A percentile compares a stretch with the other conserved stretches of the same genome.
Conservation (phyloP, 2,113 vertebrate species). For the Progne subis region DNA sequence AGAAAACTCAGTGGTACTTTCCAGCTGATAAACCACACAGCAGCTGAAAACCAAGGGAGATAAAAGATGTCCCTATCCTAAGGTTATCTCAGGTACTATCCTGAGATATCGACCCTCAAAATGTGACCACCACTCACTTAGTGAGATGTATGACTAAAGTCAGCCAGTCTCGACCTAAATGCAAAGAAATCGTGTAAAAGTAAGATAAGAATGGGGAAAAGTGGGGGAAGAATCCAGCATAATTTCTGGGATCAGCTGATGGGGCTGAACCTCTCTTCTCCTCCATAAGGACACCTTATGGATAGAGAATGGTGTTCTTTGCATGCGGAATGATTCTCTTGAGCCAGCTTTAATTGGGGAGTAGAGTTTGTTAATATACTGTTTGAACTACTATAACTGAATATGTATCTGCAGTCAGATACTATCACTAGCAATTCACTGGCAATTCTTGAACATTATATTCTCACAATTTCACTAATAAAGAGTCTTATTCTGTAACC, state of each 20-base stretch:
- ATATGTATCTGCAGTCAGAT: background rate
- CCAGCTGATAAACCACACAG: background rate
- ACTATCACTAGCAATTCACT: background rate
- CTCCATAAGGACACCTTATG: rapidly evolving
- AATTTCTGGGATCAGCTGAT: background rate
- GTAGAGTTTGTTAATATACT: background rate
- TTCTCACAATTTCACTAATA: background rate
- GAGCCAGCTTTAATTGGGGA: background rate
- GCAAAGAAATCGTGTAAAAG: background rate
- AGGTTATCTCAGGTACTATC: background rate
- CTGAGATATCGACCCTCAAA: background rate
- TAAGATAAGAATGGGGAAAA: background rate
- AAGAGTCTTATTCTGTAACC: background rate
- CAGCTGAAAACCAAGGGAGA: background rate
- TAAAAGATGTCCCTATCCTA: background rate
- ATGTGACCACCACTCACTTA: background rate
- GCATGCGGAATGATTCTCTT: background rate
- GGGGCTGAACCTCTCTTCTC: background rate
- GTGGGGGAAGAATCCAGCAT: background rate
- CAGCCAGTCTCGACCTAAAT: background rate
- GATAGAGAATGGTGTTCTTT: background rate
- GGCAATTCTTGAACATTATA: background rate
- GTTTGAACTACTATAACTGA: background rate
- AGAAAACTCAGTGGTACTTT: background rate
- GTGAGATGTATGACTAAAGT: background rate